Conservation (phyloP, 2,888 invertebrate genomes). For the Hypomecis punctinalis region DNA sequence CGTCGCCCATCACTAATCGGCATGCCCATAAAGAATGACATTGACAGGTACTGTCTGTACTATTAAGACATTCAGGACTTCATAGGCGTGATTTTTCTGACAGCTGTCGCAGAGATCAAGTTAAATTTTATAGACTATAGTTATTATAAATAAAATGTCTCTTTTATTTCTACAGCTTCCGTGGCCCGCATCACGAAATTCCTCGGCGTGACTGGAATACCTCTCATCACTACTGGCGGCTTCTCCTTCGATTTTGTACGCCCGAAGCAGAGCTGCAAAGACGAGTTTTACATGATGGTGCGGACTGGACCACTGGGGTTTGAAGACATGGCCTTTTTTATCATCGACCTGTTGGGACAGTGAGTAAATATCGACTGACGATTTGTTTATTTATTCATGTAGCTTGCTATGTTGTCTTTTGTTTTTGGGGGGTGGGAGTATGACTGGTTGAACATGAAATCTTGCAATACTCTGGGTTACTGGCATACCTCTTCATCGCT, state of each 20-base stretch:
- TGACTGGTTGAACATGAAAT: too few species aligned
- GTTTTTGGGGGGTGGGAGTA: too few species aligned
- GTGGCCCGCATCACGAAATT: slow-evolving; percentile 92
- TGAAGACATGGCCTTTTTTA: slow-evolving; percentile 88
- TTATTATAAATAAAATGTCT: background rate
- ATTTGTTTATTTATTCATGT: too few species aligned
- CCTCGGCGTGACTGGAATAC: slow-evolving; percentile 89
- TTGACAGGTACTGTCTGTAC: too few species aligned
- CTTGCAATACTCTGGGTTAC: slow-evolving; percentile 89
- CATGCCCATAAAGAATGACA: too few species aligned
- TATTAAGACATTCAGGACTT: too few species aligned
- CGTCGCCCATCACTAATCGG: too few species aligned
- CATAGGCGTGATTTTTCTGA: too few species aligned
- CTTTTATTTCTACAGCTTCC: slow-evolving; percentile 85
- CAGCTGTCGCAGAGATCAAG: too few species aligned
- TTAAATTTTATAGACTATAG: too few species aligned
- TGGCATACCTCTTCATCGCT: slow-evolving; percentile 90
- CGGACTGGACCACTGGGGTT: slow-evolving; percentile 90
- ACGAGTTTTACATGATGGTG: slow-evolving; percentile 92
- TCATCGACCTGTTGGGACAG: slow-evolving; percentile 89
- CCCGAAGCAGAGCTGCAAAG: slow-evolving; percentile 87
- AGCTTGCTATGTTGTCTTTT: too few species aligned
- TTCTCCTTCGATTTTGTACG: slow-evolving; percentile 91
- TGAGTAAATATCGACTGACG: slow-evolving; percentile 65
- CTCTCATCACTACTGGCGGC: slow-evolving; percentile 92